Base-by-base conservation (phyloP, 2,888 invertebrate genomes). In the Chaitophorus viminalis region DNA sequence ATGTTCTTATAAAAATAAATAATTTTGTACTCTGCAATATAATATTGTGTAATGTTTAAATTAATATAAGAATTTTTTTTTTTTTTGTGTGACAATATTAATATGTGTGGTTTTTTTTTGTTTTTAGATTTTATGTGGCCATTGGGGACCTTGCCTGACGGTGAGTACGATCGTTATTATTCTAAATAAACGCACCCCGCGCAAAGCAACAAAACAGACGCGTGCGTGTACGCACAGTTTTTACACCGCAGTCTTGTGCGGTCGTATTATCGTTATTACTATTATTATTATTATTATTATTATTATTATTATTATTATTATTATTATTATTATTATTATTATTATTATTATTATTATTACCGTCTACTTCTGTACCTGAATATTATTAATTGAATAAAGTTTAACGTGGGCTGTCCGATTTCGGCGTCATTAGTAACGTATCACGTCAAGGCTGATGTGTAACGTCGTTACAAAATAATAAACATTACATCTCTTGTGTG, bases 51-150 rank as follows among this genome's bases (percentile, higher is more conserved):
- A 39, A 39, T 74, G 39, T 74, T 74, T 72, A 74, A 21, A 36
- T 25, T 25, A 25, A 25, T 74, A 36, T 36, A 82, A 65, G 29
- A 46, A 6, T 75, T 60, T 60, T 60, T 65, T 31, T 75, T 33
- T 60, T 60, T 65, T 31, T 75, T 33, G 9, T 79, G 36, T 54
- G 54, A 54, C 14, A 54, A 36, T 72, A 86, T 60, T 86, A 86
- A 86, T 79, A 36, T 14, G 36, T 29, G 92, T 94, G 89, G 93
- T 94, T 78, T 78, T 78, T 76, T 78, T 90, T 89, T 89, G 89
- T 94, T 94, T 96, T 94, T 96, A 97, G 97, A 97, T 96, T 97
- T 97, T 95, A 97, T 97, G 97, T 97, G 97, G 97, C 97, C 97
- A 93, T 95, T 97, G 95, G 97, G 97, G 94, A 96, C 97, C 94